Evolutionary conservation across 2,888 invertebrate genomes (phyloP).

Genomic region (Hoplodrina blanda): DNA sequence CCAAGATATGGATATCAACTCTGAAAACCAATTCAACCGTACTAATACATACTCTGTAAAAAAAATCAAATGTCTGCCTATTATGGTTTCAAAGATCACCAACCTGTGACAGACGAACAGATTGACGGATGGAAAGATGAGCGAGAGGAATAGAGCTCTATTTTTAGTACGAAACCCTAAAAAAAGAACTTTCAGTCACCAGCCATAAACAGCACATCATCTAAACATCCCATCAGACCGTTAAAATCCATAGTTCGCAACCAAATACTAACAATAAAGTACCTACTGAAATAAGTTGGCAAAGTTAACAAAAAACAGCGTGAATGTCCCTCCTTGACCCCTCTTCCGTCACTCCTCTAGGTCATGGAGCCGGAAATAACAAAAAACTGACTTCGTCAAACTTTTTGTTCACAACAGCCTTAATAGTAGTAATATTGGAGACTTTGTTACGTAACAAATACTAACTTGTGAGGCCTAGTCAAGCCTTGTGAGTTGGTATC

Average conservation of each 20-base stretch:
- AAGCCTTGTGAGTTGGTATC: not conserved
- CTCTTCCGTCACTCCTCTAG: constrained; percentile 50
- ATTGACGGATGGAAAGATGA: no score
- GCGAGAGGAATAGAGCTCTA: no score
- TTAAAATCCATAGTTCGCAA: not conserved
- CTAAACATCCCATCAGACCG: not conserved
- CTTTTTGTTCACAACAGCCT: constrained; percentile 31
- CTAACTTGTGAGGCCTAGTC: constrained; percentile 4
- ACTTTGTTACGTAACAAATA: constrained; percentile 12
- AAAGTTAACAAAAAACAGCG: constrained; percentile 43
- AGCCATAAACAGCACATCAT: not conserved
- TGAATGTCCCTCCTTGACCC: constrained; percentile 59
- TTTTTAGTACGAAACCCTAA: no score
- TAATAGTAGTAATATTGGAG: not conserved
- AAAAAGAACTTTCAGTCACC: no score
- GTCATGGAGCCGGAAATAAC: constrained; percentile 59
- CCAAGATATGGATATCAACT: no score
- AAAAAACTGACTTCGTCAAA: constrained; percentile 23
- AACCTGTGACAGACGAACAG: no score
- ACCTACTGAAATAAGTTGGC: constrained; percentile 20
- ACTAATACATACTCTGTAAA: no score
- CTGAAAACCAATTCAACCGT: no score
- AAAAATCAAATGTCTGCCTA: no score
- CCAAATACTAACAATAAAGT: constrained; percentile 4
- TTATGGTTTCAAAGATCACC: no score